Conservation (phyloP, 2,888 invertebrate species). For the Acanthosepion lycidas region DNA sequence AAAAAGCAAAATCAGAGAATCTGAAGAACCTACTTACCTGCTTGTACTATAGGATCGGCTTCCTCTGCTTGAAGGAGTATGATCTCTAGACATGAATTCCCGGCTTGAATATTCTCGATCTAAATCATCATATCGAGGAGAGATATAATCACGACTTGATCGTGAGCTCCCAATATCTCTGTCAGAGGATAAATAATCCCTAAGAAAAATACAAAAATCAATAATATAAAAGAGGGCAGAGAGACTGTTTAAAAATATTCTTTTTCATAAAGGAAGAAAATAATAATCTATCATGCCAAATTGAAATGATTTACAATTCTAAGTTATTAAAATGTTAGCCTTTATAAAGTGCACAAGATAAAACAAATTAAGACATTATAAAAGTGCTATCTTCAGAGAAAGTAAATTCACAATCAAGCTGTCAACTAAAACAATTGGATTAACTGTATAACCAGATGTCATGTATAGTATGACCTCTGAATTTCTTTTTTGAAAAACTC, state of each 20-base stretch:
- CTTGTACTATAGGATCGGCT: conserved; percentile 18
- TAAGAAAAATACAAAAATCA: background rate
- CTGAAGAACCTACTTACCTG: background rate
- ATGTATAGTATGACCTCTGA: too few relatives aligned
- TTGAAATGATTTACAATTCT: too few relatives aligned
- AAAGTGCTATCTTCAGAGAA: too few relatives aligned
- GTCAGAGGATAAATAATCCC: conserved; percentile 38
- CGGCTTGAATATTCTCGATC: conserved; percentile 44
- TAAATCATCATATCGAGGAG: conserved; percentile 33
- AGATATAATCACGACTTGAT: conserved; percentile 39
- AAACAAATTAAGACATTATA: too few relatives aligned
- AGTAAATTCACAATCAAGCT: background rate
- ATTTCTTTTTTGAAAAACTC: too few relatives aligned
- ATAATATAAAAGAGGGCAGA: too few relatives aligned
- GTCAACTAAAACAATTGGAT: too few relatives aligned
- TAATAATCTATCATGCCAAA: too few relatives aligned
- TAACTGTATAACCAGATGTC: too few relatives aligned
- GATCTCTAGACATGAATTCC: conserved; percentile 34
- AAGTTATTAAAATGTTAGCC: too few relatives aligned
- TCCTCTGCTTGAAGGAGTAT: background rate
- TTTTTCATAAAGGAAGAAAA: too few relatives aligned
- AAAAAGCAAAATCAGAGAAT: background rate
- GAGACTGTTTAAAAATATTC: background rate
- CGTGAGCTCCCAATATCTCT: conserved; percentile 41
- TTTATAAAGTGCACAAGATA: too few relatives aligned